A percentile compares a stretch with the other conserved stretches of the same genome.
phyloP scores from a whole-genome alignment of 64 coral and sea anemone genomes.

The Actinia equina region DNA sequence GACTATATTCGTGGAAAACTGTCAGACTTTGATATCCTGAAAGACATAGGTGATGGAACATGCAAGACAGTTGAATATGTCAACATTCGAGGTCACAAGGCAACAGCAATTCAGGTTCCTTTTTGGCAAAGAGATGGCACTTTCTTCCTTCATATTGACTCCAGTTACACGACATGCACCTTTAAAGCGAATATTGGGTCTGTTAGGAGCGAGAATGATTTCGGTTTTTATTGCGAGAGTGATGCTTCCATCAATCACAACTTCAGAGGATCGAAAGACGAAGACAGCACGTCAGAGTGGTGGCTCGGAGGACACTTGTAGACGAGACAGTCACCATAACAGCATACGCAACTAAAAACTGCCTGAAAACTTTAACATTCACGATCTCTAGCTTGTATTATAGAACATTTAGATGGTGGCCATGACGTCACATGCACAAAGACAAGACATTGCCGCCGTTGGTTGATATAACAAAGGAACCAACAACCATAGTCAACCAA shows the following conservation, averaged over 20 bases:
- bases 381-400: too few species aligned
- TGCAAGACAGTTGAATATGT: constrained; percentile 60
- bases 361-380: too few species aligned
- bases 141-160: constrained; percentile 37
- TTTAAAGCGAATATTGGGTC: constrained; percentile 23
- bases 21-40: constrained; percentile 36
- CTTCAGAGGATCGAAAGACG: constrained; percentile 39
- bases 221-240: constrained; percentile 44
- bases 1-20: constrained; percentile 69
- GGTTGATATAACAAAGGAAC: too few species aligned
- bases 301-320: constrained; percentile 44
- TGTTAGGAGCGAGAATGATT: constrained; percentile 32
- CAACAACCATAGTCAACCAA: too few species aligned
- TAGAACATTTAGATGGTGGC: too few species aligned
- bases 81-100: constrained; percentile 47
- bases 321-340: too few species aligned
- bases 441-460: too few species aligned
- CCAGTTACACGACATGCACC: background rate
- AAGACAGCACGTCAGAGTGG: constrained; percentile 37
- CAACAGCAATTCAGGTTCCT: background rate
- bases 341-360: too few species aligned
- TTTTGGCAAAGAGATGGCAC: constrained; percentile 34
- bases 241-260: background rate
- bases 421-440: too few species aligned
- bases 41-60: background rate